Evolutionary conservation across 2,113 vertebrate genomes (phyloP).

Genomic region (Chelonoidis abingdonii): DNA sequence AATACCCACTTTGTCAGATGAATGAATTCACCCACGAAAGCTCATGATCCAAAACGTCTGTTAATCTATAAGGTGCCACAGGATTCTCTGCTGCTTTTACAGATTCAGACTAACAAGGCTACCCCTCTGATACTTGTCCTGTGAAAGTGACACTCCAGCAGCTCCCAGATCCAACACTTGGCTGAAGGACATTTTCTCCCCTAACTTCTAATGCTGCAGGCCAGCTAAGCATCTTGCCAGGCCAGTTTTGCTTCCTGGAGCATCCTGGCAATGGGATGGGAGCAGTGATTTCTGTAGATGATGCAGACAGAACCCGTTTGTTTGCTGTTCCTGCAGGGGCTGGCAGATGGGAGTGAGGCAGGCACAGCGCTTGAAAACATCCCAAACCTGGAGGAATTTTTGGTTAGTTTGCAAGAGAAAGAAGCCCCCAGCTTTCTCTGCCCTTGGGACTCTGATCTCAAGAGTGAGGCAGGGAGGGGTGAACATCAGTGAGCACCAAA

Average conservation of each 20-base stretch:
- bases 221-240: background rate
- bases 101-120: no score
- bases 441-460: background rate
- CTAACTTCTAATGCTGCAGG: background rate
- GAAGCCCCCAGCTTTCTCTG: background rate
- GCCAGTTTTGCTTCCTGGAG: background rate
- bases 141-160: background rate
- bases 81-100: no score
- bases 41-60: no score
- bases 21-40: no score
- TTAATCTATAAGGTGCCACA: no score
- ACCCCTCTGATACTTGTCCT: background rate
- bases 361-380: background rate
- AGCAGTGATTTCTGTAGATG: background rate
- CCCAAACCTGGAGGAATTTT: background rate
- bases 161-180: background rate
- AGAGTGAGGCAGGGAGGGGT: background rate
- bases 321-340: background rate
- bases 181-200: no score
- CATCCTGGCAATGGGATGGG: background rate
- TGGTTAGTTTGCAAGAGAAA: background rate
- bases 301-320: background rate
- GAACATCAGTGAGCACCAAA: background rate
- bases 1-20: no score
- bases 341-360: background rate